Conservation (phyloP, 2,888 invertebrate genomes). For the Acrobeloides nanus region DNA sequence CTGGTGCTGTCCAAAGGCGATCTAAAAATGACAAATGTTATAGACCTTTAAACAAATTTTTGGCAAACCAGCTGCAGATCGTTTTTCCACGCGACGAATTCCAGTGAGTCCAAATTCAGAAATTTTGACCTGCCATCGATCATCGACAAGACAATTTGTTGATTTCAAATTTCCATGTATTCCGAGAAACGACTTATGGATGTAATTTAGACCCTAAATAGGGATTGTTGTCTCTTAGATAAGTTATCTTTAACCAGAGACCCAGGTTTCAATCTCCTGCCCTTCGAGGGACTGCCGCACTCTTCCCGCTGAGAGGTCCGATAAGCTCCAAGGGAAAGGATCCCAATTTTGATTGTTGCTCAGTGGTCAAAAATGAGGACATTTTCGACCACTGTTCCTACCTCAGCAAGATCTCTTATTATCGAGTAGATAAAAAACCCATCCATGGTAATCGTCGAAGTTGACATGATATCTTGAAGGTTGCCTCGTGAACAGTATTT, state of each 20-base stretch:
- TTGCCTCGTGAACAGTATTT: conserved; percentile 31
- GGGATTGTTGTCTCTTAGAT: too few species aligned
- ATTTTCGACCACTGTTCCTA: too few species aligned
- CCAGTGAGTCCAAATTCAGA: too few species aligned
- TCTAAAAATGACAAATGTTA: conserved; percentile 17
- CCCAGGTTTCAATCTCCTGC: background rate
- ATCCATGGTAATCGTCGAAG: conserved; percentile 30
- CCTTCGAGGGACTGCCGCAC: background rate
- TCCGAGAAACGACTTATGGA: conserved; percentile 9
- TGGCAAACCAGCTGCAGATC: too few species aligned
- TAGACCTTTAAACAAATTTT: background rate
- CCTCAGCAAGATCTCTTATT: conserved; percentile 31
- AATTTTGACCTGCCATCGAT: conserved; percentile 31
- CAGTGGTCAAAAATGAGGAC: too few species aligned
- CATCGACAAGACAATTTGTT: conserved; percentile 11
- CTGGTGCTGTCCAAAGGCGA: conserved; percentile 41
- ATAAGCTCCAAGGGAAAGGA: too few species aligned
- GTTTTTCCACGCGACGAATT: too few species aligned
- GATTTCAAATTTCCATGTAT: conserved; percentile 8
- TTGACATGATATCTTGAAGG: conserved; percentile 24
- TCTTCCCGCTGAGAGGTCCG: conserved; percentile 30
- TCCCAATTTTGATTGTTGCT: too few species aligned
- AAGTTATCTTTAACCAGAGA: too few species aligned
- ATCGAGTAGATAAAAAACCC: conserved; percentile 39
- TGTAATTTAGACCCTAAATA: conserved; percentile 13